Conservation (phyloP, 2,888 invertebrate species). For the Phyllotreta cruciferae region DNA sequence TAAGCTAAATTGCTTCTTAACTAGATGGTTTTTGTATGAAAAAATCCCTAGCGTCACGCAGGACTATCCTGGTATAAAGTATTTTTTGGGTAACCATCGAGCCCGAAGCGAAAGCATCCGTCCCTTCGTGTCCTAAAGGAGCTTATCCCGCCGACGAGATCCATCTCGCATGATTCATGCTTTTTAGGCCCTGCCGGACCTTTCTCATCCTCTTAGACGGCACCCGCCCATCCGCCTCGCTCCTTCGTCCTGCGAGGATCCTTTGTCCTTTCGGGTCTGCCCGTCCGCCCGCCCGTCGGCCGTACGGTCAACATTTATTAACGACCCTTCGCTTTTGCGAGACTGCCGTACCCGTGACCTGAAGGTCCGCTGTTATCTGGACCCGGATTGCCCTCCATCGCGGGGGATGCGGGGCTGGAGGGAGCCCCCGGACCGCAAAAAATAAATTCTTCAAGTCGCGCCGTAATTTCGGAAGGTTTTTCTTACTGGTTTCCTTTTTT, state of each 20-base stretch:
- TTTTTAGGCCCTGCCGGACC: conserved; percentile 53
- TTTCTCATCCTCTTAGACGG: conserved; percentile 51
- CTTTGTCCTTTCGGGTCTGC: conserved; percentile 39
- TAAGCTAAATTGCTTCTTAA: too few relatives aligned
- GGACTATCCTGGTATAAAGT: too few relatives aligned
- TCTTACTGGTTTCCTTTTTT: too few relatives aligned
- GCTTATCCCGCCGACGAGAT: conserved; percentile 55
- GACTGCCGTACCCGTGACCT: conserved; percentile 36
- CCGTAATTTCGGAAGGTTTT: too few relatives aligned
- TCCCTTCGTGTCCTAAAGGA: conserved; percentile 46
- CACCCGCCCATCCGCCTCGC: conserved; percentile 37
- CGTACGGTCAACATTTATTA: conserved; percentile 40
- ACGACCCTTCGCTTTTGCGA: conserved; percentile 38
- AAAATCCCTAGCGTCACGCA: too few relatives aligned
- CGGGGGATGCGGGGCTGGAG: conserved; percentile 10
- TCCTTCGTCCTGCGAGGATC: conserved; percentile 36
- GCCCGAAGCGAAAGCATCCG: neutral
- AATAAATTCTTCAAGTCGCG: conserved; percentile 13
- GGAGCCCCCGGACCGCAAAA: conserved; percentile 6
- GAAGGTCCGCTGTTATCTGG: conserved; percentile 30
- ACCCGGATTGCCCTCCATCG: conserved; percentile 16
- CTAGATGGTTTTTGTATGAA: too few relatives aligned
- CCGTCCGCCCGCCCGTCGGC: conserved; percentile 30
- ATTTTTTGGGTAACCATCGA: too few relatives aligned
- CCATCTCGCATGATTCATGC: conserved; percentile 59